phyloP scores from a whole-genome alignment of 2,888 invertebrate species.

The Phengaris arion region DNA sequence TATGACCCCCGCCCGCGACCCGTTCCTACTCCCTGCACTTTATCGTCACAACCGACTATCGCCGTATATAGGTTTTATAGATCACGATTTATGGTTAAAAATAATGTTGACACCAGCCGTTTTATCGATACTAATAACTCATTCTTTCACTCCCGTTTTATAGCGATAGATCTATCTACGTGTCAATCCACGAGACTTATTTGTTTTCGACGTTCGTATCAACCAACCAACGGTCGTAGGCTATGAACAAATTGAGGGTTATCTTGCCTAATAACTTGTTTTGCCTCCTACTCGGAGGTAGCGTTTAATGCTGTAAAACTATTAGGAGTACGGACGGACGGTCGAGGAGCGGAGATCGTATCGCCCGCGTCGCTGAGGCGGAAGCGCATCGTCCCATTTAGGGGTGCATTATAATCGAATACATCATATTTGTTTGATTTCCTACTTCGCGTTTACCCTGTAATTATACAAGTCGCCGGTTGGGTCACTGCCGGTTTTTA shows the following conservation, averaged over 20 bases:
- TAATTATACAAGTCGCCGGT: conserved; percentile 78
- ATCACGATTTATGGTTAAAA: conserved; percentile 60
- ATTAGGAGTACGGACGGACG: conserved; percentile 60
- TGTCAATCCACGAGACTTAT: conserved; percentile 14
- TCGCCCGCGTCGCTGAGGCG: conserved; percentile 62
- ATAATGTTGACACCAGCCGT: conserved; percentile 59
- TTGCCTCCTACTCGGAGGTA: conserved; percentile 63
- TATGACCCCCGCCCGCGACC: conserved; percentile 64
- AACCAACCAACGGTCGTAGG: conserved; percentile 17
- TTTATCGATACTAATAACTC: conserved; percentile 63
- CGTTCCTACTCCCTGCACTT: conserved; percentile 45
- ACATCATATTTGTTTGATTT: conserved; percentile 81
- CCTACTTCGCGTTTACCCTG: conserved; percentile 78
- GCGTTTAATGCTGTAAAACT: conserved; percentile 59
- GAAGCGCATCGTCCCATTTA: conserved; percentile 78
- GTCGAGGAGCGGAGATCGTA: conserved; percentile 75
- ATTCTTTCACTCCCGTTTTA: conserved; percentile 61
- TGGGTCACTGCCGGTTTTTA: conserved; percentile 5
- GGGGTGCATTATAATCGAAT: conserved; percentile 80
- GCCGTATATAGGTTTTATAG: conserved; percentile 57
- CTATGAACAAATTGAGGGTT: conserved; percentile 55
- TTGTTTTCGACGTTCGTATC: conserved; percentile 10
- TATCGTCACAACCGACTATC: conserved; percentile 51
- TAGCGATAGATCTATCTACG: conserved; percentile 35
- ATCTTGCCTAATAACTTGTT: conserved; percentile 69